Evolutionary conservation across 2,797 vertebrate genomes (phyloP).

Genomic region (Mormyrops boulengeri): DNA sequence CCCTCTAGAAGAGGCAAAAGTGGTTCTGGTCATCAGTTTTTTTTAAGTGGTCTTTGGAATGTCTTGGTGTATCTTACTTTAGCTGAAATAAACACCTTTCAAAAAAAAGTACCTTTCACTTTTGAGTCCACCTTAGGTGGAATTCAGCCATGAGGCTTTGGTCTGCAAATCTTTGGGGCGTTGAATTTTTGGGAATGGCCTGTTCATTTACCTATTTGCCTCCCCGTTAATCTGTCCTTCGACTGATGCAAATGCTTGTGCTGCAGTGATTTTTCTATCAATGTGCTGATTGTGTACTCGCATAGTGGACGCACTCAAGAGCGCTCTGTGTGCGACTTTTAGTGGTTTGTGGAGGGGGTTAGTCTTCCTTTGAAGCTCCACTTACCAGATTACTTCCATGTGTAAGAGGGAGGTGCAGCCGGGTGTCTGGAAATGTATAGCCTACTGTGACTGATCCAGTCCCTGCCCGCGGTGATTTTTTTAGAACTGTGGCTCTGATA

Average conservation of each 20-base stretch:
- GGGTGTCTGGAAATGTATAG: not conserved
- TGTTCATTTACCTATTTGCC: not conserved
- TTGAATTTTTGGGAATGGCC: not conserved
- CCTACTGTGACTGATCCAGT: constrained; percentile 2
- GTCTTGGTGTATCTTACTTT: not conserved
- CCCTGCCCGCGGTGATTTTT: not conserved
- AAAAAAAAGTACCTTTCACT: not conserved
- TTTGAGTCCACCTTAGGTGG: not conserved
- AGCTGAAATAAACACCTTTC: not conserved
- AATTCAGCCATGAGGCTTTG: not conserved
- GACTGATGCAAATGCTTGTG: not conserved
- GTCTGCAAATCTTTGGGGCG: not conserved
- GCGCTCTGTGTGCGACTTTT: not conserved
- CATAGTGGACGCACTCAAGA: not conserved
- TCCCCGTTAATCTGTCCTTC: not conserved
- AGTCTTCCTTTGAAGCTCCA: constrained; percentile 25
- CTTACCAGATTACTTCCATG: constrained; percentile 32
- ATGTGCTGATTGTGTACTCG: not conserved
- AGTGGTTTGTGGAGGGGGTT: not conserved
- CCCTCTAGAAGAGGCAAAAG: not conserved
- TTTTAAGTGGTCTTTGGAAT: not conserved
- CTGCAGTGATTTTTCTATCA: constrained; percentile 1
- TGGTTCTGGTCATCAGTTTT: not conserved
- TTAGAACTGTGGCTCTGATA: not conserved
- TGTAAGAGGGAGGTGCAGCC: constrained; percentile 21